Percentiles rank a stretch among this genome's conserved stretches.
Conservation (phyloP, 1,140 invertebrate species). For the Euura lappo region DNA sequence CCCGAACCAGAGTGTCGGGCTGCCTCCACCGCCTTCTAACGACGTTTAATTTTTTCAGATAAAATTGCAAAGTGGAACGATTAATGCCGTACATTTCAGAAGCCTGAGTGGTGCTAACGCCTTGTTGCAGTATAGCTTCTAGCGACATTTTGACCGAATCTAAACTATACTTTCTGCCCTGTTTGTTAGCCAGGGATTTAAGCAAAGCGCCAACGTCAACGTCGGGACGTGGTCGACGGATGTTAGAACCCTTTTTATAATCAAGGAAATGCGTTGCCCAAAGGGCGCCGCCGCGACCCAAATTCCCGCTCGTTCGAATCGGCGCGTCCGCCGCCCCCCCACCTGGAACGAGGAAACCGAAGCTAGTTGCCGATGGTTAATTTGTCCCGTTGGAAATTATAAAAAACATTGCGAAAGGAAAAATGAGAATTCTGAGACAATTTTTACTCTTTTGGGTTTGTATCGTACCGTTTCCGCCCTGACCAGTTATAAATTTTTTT, state of each 20-base stretch:
- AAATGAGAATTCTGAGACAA: too few relatives aligned
- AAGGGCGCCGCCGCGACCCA: conserved; percentile 39
- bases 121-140: conserved; percentile 62
- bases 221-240: conserved; percentile 43
- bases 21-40: conserved; percentile 52
- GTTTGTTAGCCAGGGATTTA: conserved; percentile 56
- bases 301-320: conserved; percentile 48
- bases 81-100: conserved; percentile 64
- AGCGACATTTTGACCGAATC: conserved; percentile 60
- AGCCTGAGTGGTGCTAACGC: conserved; percentile 61
- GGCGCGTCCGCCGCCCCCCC: conserved; percentile 54
- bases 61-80: conserved; percentile 64
- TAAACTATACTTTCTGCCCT: conserved; percentile 62
- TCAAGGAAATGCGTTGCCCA: conserved; percentile 55
- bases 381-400: conserved; percentile 15
- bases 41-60: conserved; percentile 66
- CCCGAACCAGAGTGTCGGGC: conserved; percentile 22
- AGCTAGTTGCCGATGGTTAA: conserved; percentile 52
- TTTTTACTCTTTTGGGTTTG: conserved; percentile 20
- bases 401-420: too few relatives aligned
- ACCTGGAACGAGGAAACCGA: conserved; percentile 61
- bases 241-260: conserved; percentile 49
- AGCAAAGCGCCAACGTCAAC: conserved; percentile 57
- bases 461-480: conserved; percentile 54
- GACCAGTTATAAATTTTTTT: conserved; percentile 25